Conservation (phyloP, 2,113 vertebrate species). For the Atlantisia rogersi region DNA sequence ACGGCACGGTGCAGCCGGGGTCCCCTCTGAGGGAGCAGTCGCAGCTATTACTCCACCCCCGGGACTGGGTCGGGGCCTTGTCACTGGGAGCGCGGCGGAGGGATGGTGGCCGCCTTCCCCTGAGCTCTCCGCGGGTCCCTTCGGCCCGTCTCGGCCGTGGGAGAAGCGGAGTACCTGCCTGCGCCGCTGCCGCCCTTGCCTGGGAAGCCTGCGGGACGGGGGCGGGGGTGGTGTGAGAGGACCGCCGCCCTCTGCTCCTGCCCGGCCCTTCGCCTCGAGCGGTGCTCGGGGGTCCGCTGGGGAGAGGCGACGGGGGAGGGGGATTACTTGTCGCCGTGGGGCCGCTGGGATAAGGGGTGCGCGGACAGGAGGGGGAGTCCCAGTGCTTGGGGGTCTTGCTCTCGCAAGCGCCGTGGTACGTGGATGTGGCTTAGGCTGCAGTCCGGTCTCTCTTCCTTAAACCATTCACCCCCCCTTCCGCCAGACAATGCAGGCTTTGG, state of each 20-base stretch:
- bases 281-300: neutral
- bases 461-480: too few species aligned
- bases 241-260: neutral
- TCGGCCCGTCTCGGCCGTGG: neutral
- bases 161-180: neutral
- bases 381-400: accelerated
- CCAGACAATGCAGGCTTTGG: neutral
- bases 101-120: neutral
- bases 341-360: neutral
- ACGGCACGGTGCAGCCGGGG: neutral
- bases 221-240: neutral
- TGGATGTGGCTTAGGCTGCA: accelerated
- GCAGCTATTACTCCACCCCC: neutral
- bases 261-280: neutral
- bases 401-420: neutral
- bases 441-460: neutral
- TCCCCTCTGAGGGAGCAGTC: neutral
- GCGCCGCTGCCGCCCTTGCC: too few species aligned
- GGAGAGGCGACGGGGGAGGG: neutral
- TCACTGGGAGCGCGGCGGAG: too few species aligned
- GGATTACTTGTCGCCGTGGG: accelerated
- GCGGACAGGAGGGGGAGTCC: neutral
- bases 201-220: too few species aligned
- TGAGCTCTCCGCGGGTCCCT: too few species aligned
- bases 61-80: neutral